A percentile compares a stretch with the other conserved stretches of the same genome.
Conservation (phyloP, 1,140 invertebrate genomes). For the Goniozus legneri region DNA sequence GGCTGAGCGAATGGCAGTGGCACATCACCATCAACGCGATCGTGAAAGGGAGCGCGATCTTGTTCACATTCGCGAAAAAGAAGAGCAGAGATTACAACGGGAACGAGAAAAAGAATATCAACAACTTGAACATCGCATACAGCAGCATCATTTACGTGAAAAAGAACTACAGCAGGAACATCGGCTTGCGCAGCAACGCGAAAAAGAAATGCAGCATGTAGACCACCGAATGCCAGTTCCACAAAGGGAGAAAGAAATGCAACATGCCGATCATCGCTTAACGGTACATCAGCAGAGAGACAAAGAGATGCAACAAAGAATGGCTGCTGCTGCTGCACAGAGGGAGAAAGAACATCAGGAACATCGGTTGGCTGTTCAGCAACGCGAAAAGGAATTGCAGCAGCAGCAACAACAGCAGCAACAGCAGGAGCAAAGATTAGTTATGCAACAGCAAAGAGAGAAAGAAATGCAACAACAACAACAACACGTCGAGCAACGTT, state of each 20-base stretch:
- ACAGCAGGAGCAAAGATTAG: constrained; percentile 35
- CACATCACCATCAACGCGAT: constrained; percentile 40
- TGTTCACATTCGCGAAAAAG: constrained; percentile 40
- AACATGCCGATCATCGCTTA: constrained; percentile 36
- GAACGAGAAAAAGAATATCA: constrained; percentile 52
- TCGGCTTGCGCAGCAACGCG: constrained; percentile 40
- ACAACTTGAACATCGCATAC: constrained; percentile 42
- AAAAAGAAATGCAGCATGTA: constrained; percentile 40
- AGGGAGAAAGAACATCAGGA: constrained; percentile 43
- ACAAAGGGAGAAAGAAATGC: constrained; percentile 41
- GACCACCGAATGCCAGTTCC: constrained; percentile 33
- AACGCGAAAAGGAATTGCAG: constrained; percentile 41
- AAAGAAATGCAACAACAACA: constrained; percentile 21
- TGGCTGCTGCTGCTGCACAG: constrained; percentile 33
- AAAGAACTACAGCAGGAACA: constrained; percentile 45
- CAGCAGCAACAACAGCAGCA: constrained; percentile 40
- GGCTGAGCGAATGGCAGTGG: constrained; percentile 39
- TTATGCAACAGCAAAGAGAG: constrained; percentile 29
- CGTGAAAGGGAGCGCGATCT: constrained; percentile 40
- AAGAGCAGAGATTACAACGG: constrained; percentile 42
- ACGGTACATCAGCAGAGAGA: constrained; percentile 43
- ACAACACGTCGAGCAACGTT: constrained; percentile 23
- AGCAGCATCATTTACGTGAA: constrained; percentile 31
- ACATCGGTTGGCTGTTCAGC: constrained; percentile 39
- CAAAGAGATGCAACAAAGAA: constrained; percentile 48